Base-by-base conservation (phyloP, 2,888 invertebrate species). In the Latheticus oryzae region DNA sequence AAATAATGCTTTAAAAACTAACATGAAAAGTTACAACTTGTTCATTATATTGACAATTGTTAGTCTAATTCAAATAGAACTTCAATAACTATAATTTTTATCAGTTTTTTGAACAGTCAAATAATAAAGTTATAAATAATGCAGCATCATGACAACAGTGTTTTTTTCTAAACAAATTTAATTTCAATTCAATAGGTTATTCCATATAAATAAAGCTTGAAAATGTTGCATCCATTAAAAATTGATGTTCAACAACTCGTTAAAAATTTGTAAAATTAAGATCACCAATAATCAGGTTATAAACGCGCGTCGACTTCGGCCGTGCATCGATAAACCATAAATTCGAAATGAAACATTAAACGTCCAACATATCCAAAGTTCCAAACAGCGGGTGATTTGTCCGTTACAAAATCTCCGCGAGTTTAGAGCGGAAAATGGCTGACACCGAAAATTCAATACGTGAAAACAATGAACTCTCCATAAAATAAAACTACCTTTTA, bases 401-500 rank as follows among this genome's bases (percentile, higher is more conserved):
- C 17, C 45, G 54, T 35, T 45, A 37, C 54, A 32, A 55, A 55
- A 55, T 55, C 54, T 30, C 45, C 16, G 33, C 4, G 26, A 13
- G 33, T 52, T 52, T 52, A 52, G 24, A 24, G 37, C 43, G 26
- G 45, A 48, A 55, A 54, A 35, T 45, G 45, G 45, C 54, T 42
- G 38, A 38, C 54, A 40, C 37, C 55, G 47, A 55, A 55, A 55
- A 55, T 40, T 56, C 56, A 42, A 48, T 33, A 40, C 54, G 32
- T 33, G 56, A 50, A 56, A 48, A 56, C 56, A 56, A 56, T 56
- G 50, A 56, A 50, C 56, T 56, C 56, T 56, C 40, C 48, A 50
- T 56, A 56, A 56, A 56, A 56, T 50, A 50, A 48, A 58, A 47
- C 47, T 40, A 53, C 40, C 48, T 59, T 57, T 51, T 64, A 63